A percentile compares a stretch with the other conserved stretches of the same genome.
Evolutionary conservation across 2,113 vertebrate species (phyloP).

Genomic region (Ammospiza caudacuta): DNA sequence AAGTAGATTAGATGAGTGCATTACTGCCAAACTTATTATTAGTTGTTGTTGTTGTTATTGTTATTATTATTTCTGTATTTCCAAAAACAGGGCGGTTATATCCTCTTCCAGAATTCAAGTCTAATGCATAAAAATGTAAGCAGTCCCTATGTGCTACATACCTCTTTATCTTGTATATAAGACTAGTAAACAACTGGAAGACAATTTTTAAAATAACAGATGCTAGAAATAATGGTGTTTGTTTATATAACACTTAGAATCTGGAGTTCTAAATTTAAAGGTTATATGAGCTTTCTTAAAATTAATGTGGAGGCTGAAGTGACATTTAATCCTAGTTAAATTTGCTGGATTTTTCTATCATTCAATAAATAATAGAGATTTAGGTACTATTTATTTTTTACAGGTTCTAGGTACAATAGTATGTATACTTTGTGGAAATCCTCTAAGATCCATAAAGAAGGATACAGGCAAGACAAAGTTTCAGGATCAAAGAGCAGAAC

Average conservation of each 20-base stretch:
- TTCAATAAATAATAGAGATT: not conserved
- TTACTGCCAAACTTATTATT: not conserved
- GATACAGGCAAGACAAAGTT: not conserved
- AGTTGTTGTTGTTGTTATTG: not conserved
- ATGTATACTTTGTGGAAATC: not conserved
- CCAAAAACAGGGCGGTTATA: not conserved
- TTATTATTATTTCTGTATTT: not conserved
- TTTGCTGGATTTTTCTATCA: not conserved
- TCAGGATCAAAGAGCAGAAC: not conserved
- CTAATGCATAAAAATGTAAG: not conserved
- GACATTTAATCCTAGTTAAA: not conserved
- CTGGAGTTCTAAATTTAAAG: not conserved
- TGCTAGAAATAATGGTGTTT: not conserved
- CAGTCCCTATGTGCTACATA: not conserved
- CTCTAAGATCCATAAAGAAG: not conserved
- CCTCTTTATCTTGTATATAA: not conserved
- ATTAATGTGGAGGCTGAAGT: not conserved
- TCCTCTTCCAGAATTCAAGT: not conserved
- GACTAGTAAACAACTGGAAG: not conserved
- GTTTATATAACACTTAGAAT: not conserved
- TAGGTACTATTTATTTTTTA: not conserved
- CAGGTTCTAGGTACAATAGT: not conserved
- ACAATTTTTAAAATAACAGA: not conserved
- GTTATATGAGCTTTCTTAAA: slow-evolving; percentile 11
- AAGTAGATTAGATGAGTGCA: not conserved